Evolutionary conservation across 1,140 invertebrate genomes (phyloP).

Genomic region (Euschistus heros): DNA sequence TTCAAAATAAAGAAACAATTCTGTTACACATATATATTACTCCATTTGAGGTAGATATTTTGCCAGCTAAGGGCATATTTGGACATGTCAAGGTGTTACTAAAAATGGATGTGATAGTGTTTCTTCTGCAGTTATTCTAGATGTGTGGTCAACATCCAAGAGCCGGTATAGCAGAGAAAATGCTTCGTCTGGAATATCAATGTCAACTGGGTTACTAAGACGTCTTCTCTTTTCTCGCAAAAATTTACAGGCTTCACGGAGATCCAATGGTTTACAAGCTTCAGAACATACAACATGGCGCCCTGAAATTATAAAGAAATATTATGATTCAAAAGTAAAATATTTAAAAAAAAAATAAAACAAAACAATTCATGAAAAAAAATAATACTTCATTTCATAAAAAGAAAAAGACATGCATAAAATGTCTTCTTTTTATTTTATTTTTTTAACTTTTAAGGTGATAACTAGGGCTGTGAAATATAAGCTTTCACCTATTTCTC

Average conservation of each 20-base stretch:
- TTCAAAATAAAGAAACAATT: too few species aligned
- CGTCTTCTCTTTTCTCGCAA: conserved; percentile 29
- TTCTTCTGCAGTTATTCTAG: conserved; percentile 57
- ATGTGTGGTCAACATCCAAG: conserved; percentile 62
- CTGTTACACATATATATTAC: too few species aligned
- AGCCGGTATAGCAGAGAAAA: conserved; percentile 62
- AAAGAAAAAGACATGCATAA: too few species aligned
- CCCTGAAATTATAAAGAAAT: conserved; percentile 32
- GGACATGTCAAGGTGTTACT: neutral
- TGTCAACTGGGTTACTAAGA: neutral
- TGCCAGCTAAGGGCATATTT: too few species aligned
- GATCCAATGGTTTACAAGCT: conserved; percentile 39
- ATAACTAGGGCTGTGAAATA: too few species aligned
- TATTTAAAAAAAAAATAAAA: conserved; percentile 10
- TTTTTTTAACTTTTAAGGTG: too few species aligned
- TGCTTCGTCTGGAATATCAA: conserved; percentile 51
- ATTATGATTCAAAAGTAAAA: neutral
- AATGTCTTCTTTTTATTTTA: too few species aligned
- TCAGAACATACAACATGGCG: conserved; percentile 46
- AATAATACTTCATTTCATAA: too few species aligned
- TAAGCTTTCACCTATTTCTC: too few species aligned
- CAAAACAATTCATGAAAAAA: neutral
- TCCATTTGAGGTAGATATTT: too few species aligned
- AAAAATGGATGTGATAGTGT: conserved; percentile 69
- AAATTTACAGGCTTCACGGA: conserved; percentile 41